Evolutionary conservation across 2,888 invertebrate species (phyloP).

Genomic region (Schizotus pectinicornis): DNA sequence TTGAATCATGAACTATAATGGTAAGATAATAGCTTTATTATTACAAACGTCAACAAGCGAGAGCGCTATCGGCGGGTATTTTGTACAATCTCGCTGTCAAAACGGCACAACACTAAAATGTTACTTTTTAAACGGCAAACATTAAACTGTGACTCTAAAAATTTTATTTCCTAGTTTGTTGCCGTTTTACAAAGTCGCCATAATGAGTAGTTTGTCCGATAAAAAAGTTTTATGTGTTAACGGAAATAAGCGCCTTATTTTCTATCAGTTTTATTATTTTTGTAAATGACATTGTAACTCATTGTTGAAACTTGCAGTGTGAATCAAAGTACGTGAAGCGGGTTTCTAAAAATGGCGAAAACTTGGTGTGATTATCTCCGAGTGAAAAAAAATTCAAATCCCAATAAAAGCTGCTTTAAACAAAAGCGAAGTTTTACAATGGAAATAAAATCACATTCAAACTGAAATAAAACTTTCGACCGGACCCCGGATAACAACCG

Average conservation of each 20-base stretch:
- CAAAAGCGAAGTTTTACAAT: constrained; percentile 4
- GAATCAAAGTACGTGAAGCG: background rate
- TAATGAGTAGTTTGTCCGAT: constrained; percentile 26
- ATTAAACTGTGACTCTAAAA: constrained; percentile 28
- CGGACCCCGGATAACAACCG: constrained; percentile 15
- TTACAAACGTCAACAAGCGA: constrained; percentile 34
- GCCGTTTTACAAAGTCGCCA: constrained; percentile 27
- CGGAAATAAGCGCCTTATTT: constrained; percentile 34
- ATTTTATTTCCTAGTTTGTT: constrained; percentile 29
- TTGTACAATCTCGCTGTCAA: constrained; percentile 32
- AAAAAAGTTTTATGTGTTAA: constrained; percentile 31
- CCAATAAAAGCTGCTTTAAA: constrained; percentile 5
- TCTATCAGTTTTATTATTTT: constrained; percentile 29
- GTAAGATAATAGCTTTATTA: constrained; percentile 41
- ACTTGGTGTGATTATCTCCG: background rate
- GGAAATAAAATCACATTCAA: constrained; percentile 20
- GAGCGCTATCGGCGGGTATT: constrained; percentile 29
- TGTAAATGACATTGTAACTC: constrained; percentile 18
- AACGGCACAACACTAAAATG: constrained; percentile 24
- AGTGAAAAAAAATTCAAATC: background rate
- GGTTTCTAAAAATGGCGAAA: no score
- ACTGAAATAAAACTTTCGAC: constrained; percentile 9
- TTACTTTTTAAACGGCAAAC: constrained; percentile 18
- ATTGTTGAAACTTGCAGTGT: background rate
- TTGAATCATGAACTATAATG: constrained; percentile 41